These are phyloP conservation scores for Steinernema scapterisci DNA, from an alignment of 2,888 invertebrate genomes.

Conservation along the genomic window DNA sequence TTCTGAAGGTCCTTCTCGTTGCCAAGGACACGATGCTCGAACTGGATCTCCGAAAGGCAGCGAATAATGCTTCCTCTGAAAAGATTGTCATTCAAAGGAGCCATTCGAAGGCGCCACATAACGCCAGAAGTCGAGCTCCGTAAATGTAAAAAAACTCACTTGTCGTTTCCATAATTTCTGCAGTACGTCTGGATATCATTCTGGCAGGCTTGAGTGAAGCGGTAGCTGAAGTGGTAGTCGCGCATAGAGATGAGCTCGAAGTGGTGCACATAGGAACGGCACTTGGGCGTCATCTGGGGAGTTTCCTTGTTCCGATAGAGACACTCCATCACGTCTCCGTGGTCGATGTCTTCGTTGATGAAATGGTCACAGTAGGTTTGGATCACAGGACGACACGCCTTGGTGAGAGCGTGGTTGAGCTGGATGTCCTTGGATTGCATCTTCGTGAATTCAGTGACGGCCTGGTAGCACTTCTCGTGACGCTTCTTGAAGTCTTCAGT, in stretches of 20 bases:
- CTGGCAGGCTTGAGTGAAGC: conserved; percentile 88
- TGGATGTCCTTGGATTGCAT: conserved; percentile 84
- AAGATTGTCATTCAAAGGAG: background rate
- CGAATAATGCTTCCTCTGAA: conserved; percentile 74
- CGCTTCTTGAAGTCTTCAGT: conserved; percentile 61
- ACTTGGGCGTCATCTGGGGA: conserved; percentile 79
- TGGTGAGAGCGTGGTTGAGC: conserved; percentile 84
- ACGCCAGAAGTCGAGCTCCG: too few relatives aligned
- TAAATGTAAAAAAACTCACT: conserved; percentile 46
- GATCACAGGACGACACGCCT: conserved; percentile 81
- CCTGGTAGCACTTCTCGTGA: conserved; percentile 75
- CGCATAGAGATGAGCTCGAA: conserved; percentile 91
- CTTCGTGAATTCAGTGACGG: conserved; percentile 84
- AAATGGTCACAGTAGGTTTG: conserved; percentile 75
- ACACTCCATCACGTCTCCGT: conserved; percentile 91
- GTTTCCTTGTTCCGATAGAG: conserved; percentile 88
- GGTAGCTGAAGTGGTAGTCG: conserved; percentile 88
- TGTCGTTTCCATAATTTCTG: conserved; percentile 59
- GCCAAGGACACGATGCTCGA: conserved; percentile 73
- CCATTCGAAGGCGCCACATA: too few relatives aligned
- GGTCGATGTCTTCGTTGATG: conserved; percentile 72
- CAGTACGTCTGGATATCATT: conserved; percentile 74
- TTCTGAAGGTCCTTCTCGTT: conserved; percentile 80
- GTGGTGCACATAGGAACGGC: conserved; percentile 91
- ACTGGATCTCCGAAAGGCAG: conserved; percentile 86